Evolutionary conservation across 1,140 invertebrate genomes (phyloP), one percentile per base, ranked within the genome.

Genomic region (Leptestheria dahalacensis): DNA sequence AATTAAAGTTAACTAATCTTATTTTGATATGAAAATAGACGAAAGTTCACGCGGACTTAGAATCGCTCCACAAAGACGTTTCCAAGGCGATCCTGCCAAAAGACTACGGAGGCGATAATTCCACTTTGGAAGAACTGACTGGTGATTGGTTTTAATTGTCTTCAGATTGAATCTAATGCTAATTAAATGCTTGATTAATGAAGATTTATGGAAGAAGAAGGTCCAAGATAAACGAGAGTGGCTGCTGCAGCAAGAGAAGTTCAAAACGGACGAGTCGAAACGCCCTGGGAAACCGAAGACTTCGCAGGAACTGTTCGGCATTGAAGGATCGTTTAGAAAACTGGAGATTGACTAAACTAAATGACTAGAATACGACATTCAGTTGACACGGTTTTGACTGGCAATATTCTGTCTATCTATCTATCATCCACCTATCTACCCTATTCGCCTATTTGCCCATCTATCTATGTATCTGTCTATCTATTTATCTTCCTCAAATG

Each of bases 271-370:
- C 64, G 86, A 88, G 68, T 73, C 77, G 1, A 78, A 85, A 56
- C 76, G 86, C 64, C 82, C 82, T 0, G 86, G 82, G 29, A 82
- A 82, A 67, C 85, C 86, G 46, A 88, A 84, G 66, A 87, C 84
- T 52, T 79, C 82, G 58, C 83, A 87, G 63, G 85, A 88, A 66
- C 70, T 89, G 0, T 88, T 88, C 62, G 86, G 86, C 25, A 77
- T 88, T 64, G 85, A 88, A 63, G 86, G 86, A 48, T 86, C 85
- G 24, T 88, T 88, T 71, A 76, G 84, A 65, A 82, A 89, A 72
- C 69, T 88, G 6, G 69, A 77, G 28, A 86, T 89, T 63, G 86
- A 88, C 73, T 88, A 75, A 74, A 29, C 11, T 33, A 23, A n/a
- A 26, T 56, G 61, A 63, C 28, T 12, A 56, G 54, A 54, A 12